Percentiles rank a stretch among this genome's conserved stretches.
Conservation (phyloP, 1,140 invertebrate species). For the Drosophila rufa region DNA sequence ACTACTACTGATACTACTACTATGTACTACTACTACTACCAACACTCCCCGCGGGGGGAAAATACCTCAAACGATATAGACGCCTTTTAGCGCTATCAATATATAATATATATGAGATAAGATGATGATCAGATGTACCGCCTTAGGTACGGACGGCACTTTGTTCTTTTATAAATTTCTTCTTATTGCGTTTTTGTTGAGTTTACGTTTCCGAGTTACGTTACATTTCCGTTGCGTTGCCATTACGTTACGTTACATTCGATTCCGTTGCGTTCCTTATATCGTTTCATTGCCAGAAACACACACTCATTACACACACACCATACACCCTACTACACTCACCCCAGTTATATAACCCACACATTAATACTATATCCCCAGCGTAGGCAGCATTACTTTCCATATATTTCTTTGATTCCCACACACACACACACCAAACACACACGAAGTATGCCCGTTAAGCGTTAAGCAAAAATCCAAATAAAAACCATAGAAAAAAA, state of each 20-base stretch:
- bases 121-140: slow-evolving; percentile 64
- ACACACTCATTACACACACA: slow-evolving; percentile 26
- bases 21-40: slow-evolving; percentile 37
- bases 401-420: slow-evolving; percentile 35
- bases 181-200: slow-evolving; percentile 83
- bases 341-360: slow-evolving; percentile 29
- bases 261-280: slow-evolving; percentile 64
- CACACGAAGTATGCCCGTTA: slow-evolving; percentile 39
- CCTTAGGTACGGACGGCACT: slow-evolving; percentile 75
- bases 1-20: slow-evolving; percentile 37
- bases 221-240: slow-evolving; percentile 78
- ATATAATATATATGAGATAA: slow-evolving; percentile 30
- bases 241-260: slow-evolving; percentile 77
- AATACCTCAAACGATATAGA: slow-evolving; percentile 34
- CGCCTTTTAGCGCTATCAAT: slow-evolving; percentile 23
- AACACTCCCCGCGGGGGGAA: slow-evolving; percentile 28
- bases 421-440: slow-evolving; percentile 4
- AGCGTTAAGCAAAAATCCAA: slow-evolving; percentile 28
- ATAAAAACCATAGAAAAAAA: slow-evolving; percentile 2
- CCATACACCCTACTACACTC: slow-evolving; percentile 16
- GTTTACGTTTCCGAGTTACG: slow-evolving; percentile 77
- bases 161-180: slow-evolving; percentile 78
- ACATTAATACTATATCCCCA: slow-evolving; percentile 21
- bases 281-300: slow-evolving; percentile 46
- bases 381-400: slow-evolving; percentile 35